Evolutionary conservation across 1,140 invertebrate genomes (phyloP).

Genomic region (Neodiprion lecontei): DNA sequence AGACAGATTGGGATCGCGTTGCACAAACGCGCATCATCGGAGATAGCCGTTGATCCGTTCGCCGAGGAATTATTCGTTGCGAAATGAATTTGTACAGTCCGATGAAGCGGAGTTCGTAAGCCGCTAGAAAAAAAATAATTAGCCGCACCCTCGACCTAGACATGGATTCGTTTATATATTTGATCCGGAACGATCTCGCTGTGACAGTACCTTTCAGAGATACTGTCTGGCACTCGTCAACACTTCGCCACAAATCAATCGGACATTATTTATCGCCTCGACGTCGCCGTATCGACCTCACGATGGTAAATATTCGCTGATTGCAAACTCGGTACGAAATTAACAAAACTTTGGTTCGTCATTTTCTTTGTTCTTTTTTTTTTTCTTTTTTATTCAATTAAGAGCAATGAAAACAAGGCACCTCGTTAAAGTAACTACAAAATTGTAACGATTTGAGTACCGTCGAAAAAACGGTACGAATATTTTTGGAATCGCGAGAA

Average conservation of each 20-base stretch:
- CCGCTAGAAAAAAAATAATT: neutral
- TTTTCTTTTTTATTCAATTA: neutral
- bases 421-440: too few relatives aligned
- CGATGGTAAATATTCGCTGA: conserved; percentile 8
- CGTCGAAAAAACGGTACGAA: too few relatives aligned
- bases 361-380: neutral
- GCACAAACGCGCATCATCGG: too few relatives aligned
- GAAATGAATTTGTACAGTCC: too few relatives aligned
- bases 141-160: neutral
- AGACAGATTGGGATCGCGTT: too few relatives aligned
- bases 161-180: neutral
- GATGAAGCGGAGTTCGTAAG: neutral
- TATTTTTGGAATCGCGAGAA: too few relatives aligned
- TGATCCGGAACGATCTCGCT: neutral
- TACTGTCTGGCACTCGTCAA: neutral
- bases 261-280: too few relatives aligned
- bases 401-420: too few relatives aligned
- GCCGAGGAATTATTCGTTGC: too few relatives aligned
- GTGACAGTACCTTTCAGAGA: neutral
- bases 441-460: too few relatives aligned
- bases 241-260: too few relatives aligned
- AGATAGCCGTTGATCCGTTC: too few relatives aligned
- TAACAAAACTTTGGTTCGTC: conserved; percentile 20
- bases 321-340: conserved; percentile 18
- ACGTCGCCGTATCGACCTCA: neutral